These are phyloP conservation scores for Drosophila pegasa DNA, from an alignment of 2,888 invertebrate species.

Conservation along the genomic window DNA sequence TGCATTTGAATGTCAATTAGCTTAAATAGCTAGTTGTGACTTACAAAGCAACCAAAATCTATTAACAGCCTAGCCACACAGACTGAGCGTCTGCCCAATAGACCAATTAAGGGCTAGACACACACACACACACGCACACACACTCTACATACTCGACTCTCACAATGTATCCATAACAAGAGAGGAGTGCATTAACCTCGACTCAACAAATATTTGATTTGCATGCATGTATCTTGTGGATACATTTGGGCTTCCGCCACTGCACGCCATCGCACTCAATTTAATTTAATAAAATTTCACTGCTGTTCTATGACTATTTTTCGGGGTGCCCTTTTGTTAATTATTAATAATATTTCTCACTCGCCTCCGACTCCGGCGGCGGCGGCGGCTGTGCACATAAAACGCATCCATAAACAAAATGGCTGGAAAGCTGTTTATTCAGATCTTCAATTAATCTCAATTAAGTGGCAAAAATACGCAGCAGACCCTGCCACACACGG, in stretches of 20 bases:
- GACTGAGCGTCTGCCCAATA: slow-evolving; percentile 35
- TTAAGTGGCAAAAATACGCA: slow-evolving; percentile 73
- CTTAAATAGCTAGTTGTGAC: slow-evolving; percentile 78
- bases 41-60: slow-evolving; percentile 65
- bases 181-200: slow-evolving; percentile 74
- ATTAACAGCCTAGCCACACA: slow-evolving; percentile 53
- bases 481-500: slow-evolving; percentile 27
- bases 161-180: slow-evolving; percentile 42
- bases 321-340: slow-evolving; percentile 68
- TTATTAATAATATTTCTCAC: slow-evolving; percentile 70
- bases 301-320: slow-evolving; percentile 59
- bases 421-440: slow-evolving; percentile 75
- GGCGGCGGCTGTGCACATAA: slow-evolving; percentile 65
- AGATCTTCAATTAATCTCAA: slow-evolving; percentile 80
- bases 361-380: slow-evolving; percentile 3
- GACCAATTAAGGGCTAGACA: slow-evolving; percentile 64
- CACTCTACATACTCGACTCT: background rate
- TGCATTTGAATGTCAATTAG: slow-evolving; percentile 80
- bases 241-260: slow-evolving; percentile 43
- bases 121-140: slow-evolving; percentile 14
- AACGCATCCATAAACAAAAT: slow-evolving; percentile 73
- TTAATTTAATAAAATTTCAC: slow-evolving; percentile 76
- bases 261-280: slow-evolving; percentile 72
- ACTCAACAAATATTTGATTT: slow-evolving; percentile 59
- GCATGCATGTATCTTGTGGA: slow-evolving; percentile 57